Conservation (phyloP, 2,113 vertebrate genomes). For the Balaenoptera acutorostrata region DNA sequence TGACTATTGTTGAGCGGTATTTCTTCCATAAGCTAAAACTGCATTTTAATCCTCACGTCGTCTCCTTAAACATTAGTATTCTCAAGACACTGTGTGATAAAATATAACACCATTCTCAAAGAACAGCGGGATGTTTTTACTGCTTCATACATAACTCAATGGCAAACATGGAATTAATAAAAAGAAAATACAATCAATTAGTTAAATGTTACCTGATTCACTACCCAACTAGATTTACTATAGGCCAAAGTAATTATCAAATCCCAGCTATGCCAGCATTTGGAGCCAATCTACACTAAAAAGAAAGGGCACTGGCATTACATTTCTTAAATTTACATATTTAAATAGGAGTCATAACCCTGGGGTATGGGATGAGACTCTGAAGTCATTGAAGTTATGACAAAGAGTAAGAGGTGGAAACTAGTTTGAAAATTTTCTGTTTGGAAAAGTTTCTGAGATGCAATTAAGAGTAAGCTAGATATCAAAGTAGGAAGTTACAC, state of each 20-base stretch:
- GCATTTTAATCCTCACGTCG: constrained; percentile 31
- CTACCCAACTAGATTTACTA: background rate
- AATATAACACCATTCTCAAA: constrained; percentile 54
- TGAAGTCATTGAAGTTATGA: constrained; percentile 30
- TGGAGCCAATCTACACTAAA: constrained; percentile 52
- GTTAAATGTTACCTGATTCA: constrained; percentile 60
- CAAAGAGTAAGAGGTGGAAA: constrained; percentile 42
- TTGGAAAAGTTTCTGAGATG: constrained; percentile 20
- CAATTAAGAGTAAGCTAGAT: constrained; percentile 12
- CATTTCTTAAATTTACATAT: constrained; percentile 60
- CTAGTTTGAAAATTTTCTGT: constrained; percentile 20
- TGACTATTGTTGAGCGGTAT: background rate
- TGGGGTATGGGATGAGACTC: constrained; percentile 42
- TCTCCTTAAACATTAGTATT: constrained; percentile 35
- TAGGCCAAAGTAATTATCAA: constrained; percentile 38
- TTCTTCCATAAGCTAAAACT: constrained; percentile 15
- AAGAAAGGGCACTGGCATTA: constrained; percentile 43
- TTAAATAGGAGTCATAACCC: constrained; percentile 64
- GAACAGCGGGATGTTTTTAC: background rate
- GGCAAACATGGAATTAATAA: constrained; percentile 64
- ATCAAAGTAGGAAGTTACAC: background rate
- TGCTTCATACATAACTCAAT: constrained; percentile 51
- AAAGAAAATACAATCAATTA: constrained; percentile 59
- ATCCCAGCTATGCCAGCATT: background rate
- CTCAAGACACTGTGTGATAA: constrained; percentile 1